These are phyloP conservation scores for Plestiodon gilberti DNA, from an alignment of 2,113 vertebrate species.

Conservation along the genomic window DNA sequence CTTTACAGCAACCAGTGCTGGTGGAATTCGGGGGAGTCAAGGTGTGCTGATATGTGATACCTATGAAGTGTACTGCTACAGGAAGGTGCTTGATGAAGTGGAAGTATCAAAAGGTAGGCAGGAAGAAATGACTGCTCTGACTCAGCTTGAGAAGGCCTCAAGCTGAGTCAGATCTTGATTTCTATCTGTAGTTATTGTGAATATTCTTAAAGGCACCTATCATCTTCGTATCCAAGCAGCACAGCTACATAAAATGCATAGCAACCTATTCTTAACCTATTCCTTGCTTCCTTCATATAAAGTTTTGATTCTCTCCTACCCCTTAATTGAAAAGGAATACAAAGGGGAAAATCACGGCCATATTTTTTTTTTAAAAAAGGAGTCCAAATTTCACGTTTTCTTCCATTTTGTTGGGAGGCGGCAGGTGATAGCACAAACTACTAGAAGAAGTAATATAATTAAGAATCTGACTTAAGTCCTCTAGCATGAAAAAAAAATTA, in stretches of 20 bases:
- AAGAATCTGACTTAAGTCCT: not conserved
- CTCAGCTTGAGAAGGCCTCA: not conserved
- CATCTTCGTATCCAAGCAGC: not conserved
- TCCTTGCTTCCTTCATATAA: not conserved
- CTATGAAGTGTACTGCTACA: too few species aligned
- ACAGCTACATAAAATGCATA: not conserved
- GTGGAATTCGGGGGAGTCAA: too few species aligned
- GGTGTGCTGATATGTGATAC: too few species aligned
- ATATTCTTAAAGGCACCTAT: constrained; percentile 9
- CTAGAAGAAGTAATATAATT: not conserved
- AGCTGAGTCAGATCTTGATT: too few species aligned
- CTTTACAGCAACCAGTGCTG: too few species aligned
- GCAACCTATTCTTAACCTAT: not conserved
- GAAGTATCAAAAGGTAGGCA: not conserved
- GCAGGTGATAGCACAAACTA: not conserved
- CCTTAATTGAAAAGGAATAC: not conserved
- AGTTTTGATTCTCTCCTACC: not conserved
- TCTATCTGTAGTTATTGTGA: not conserved
- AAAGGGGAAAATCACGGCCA: not conserved
- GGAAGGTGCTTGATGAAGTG: not conserved
- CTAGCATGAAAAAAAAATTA: not conserved
- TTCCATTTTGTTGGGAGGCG: not conserved
- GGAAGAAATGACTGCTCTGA: not conserved
- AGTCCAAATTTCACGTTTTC: not conserved
- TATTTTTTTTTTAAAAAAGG: not conserved